Evolutionary conservation across 2,113 vertebrate species (phyloP), one percentile per base, ranked within the genome.

Genomic region (Oreochromis spilurus): DNA sequence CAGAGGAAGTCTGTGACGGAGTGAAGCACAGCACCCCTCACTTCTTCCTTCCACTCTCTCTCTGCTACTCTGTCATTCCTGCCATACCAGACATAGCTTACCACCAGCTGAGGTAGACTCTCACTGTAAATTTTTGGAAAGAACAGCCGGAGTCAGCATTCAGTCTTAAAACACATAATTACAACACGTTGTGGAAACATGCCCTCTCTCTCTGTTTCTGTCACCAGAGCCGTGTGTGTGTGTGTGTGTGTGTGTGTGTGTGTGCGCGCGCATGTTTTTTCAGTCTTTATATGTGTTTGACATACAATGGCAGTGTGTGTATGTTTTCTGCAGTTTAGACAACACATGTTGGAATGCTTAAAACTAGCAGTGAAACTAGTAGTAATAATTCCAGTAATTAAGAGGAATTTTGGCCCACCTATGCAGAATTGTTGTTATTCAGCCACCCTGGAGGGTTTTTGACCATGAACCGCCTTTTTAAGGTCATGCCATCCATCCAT

Each of bases 61-160:
- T 52, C 48, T 34, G 43, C 38, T n/a, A 48, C 81, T 50, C 38
- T 5, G 38, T 83, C 92, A 91, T 90, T 92, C 91, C 79, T 91
- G 62, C 86, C 92, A 92, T 92, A 88, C 92, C 92, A 92, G 87
- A 92, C 92, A 92, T 93, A 90, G 52, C 91, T 92, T 82, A 57
- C 91, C 82, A 86, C 89, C 91, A 92, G 86, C 91, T 92, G 91
- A 92, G 88, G 85, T 83, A 72, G 87, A 43, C 72, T 87, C 60
- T 80, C n/a, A 40, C 54, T 16, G 53, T 80, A 87, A 79, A 31
- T 88, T 36, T 86, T 77, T 81, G 89, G 81, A 58, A 88, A 88
- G 88, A 89, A 90, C 87, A 86, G 87, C 81, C 79, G 26, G 79
- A 85, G 91, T 93, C 92, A 93, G 87, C 91, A 55, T 89, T 89